These are phyloP conservation scores for Tetranychus truncatus DNA, from an alignment of 2,888 invertebrate genomes.

Conservation along the genomic window DNA sequence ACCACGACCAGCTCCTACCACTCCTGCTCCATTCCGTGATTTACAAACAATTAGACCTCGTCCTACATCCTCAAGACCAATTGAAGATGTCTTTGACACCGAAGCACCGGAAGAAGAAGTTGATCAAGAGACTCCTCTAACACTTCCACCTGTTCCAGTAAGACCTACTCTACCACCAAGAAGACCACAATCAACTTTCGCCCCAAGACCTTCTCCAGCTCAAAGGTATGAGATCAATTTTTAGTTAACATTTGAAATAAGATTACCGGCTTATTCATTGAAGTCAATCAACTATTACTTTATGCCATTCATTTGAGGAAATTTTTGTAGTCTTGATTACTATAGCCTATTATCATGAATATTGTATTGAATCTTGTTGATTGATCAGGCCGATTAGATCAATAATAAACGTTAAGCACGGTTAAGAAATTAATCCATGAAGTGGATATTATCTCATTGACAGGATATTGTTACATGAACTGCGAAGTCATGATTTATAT, in stretches of 20 bases:
- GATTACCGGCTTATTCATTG: neutral
- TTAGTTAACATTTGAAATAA: neutral
- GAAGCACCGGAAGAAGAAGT: neutral
- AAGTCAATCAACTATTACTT: neutral
- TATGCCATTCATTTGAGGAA: no score
- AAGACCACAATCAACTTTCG: constrained; percentile 17
- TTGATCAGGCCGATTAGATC: no score
- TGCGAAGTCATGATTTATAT: no score
- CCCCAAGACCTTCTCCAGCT: neutral
- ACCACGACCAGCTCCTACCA: neutral
- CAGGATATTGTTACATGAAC: no score
- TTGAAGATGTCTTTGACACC: neutral
- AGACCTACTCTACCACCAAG: constrained; percentile 10
- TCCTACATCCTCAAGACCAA: neutral
- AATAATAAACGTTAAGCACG: no score
- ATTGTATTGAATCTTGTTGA: no score
- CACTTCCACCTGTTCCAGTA: neutral
- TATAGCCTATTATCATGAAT: no score
- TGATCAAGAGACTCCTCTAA: neutral
- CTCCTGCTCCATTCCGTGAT: neutral
- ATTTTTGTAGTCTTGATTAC: no score
- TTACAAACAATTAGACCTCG: neutral
- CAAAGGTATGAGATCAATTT: neutral
- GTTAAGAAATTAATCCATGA: no score
- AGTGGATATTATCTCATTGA: no score